phyloP scores from a whole-genome alignment of 2,797 vertebrate genomes.

The Malurus leucopterus region DNA sequence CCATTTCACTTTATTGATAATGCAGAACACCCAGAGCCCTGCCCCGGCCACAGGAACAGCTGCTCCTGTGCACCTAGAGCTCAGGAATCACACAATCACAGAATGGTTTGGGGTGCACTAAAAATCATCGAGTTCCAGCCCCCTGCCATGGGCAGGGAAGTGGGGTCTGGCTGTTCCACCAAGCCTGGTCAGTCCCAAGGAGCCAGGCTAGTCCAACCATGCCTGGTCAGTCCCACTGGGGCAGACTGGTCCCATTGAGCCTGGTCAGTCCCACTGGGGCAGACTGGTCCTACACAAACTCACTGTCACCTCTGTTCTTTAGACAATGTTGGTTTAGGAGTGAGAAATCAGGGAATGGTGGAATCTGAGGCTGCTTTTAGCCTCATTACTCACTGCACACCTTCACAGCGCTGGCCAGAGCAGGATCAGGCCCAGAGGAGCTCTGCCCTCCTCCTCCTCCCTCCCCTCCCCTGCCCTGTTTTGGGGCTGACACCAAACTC shows the following conservation, averaged over 20 bases:
- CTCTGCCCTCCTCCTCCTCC: not conserved
- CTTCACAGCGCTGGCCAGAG: not conserved
- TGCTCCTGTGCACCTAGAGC: not conserved
- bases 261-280: not conserved
- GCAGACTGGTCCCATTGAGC: not conserved
- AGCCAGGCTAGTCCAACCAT: not conserved
- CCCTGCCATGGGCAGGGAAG: not conserved
- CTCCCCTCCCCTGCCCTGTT: not conserved
- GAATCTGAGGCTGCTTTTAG: not conserved
- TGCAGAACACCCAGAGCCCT: not conserved
- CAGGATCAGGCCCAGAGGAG: not conserved
- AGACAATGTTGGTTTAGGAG: not conserved
- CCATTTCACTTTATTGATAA: not conserved
- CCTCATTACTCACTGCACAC: not conserved
- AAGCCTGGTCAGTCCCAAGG: not conserved
- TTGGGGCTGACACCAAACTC: not conserved
- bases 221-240: not conserved
- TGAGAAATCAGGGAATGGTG: not conserved
- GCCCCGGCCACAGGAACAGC: not conserved
- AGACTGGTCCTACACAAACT: not conserved
- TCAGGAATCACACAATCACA: not conserved
- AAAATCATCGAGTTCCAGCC: not conserved
- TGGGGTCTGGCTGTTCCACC: not conserved
- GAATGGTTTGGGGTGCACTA: not conserved
- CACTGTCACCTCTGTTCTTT: not conserved